Evolutionary conservation across 2,797 vertebrate species (phyloP).

Genomic region (Bradypodion ventrale): DNA sequence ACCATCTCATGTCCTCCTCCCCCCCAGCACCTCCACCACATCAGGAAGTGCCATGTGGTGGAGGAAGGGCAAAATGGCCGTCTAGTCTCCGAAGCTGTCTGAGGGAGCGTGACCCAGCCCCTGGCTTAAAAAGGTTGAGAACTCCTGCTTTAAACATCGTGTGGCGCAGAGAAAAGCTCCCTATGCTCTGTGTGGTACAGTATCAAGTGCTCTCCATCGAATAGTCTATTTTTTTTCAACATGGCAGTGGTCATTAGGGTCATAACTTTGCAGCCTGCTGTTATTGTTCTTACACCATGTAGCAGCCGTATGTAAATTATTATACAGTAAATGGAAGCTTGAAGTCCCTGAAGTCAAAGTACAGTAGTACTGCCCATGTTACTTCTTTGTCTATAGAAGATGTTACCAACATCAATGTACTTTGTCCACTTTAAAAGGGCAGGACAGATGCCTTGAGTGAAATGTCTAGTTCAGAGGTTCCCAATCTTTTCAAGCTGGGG

Average conservation of each 20-base stretch:
- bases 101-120: too few species aligned
- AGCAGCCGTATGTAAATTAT: background rate
- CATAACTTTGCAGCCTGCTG: background rate
- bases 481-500: too few species aligned
- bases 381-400: background rate
- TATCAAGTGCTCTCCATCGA: background rate
- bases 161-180: background rate
- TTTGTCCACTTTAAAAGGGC: background rate
- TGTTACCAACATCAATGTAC: background rate
- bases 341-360: background rate
- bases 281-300: background rate
- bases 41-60: too few species aligned
- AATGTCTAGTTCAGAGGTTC: background rate
- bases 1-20: too few species aligned
- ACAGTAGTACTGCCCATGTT: background rate
- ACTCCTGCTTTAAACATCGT: too few species aligned
- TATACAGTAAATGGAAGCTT: background rate
- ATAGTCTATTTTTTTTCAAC: too few species aligned
- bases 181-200: background rate
- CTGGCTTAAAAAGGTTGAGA: too few species aligned
- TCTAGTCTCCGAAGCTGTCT: too few species aligned
- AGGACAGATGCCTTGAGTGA: background rate
- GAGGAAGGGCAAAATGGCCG: too few species aligned
- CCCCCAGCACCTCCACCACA: too few species aligned
- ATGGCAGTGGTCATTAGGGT: background rate